Conservation (phyloP, 2,888 invertebrate species). For the Leucophora obtusa region DNA sequence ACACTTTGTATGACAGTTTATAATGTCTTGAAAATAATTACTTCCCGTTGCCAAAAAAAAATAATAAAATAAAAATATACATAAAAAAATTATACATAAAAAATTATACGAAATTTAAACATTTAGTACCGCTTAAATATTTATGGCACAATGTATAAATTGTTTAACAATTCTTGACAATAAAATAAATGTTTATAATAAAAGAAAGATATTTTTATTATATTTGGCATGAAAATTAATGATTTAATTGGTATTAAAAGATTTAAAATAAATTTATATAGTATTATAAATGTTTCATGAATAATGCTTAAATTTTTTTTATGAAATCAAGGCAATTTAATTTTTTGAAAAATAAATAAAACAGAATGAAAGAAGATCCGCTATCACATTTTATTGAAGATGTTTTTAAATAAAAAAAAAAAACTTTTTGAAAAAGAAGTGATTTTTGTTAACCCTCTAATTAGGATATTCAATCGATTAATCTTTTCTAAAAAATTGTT, state of each 20-base stretch:
- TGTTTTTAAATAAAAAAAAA: too few relatives aligned
- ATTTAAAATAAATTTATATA: not conserved
- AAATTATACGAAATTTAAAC: not conserved
- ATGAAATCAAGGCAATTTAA: too few relatives aligned
- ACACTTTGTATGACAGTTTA: not conserved
- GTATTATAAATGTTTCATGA: not conserved
- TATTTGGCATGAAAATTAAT: slow-evolving; percentile 1
- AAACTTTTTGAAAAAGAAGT: too few relatives aligned
- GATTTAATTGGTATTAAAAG: not conserved
- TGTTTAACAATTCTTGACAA: not conserved
- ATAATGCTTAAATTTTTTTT: not conserved
- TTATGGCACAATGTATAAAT: not conserved
- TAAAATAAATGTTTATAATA: slow-evolving; percentile 3
- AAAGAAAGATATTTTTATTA: not conserved
- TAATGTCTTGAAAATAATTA: slow-evolving; percentile 2
- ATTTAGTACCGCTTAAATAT: not conserved
- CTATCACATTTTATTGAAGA: too few relatives aligned
- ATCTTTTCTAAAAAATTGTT: too few relatives aligned
- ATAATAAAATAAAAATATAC: not conserved
- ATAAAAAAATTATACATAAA: too few relatives aligned
- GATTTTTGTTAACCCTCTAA: too few relatives aligned
- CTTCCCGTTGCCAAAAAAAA: slow-evolving; percentile 1
- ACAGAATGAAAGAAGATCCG: too few relatives aligned
- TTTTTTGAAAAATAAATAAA: too few relatives aligned
- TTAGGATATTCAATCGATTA: too few relatives aligned